A percentile compares a stretch with the other conserved stretches of the same genome.
Conservation (phyloP, 2,797 vertebrate species). For the Tiaroga cobitis region DNA sequence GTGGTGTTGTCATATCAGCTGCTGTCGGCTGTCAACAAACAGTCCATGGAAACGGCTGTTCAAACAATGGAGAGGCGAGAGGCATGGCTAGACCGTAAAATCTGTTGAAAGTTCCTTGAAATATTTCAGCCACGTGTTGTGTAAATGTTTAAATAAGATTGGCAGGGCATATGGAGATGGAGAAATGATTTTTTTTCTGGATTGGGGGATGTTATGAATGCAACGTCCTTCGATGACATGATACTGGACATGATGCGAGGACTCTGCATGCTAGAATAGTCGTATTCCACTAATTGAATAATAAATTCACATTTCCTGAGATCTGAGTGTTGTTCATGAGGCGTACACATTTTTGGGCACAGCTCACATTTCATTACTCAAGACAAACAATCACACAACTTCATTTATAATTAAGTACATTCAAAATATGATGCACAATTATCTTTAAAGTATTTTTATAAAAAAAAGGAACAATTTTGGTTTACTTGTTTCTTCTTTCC, state of each 20-base stretch:
- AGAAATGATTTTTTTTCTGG: not conserved
- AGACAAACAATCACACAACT: not conserved
- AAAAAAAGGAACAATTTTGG: not conserved
- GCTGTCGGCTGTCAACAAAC: constrained; percentile 64
- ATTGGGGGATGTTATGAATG: not conserved
- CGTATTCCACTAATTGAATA: not conserved
- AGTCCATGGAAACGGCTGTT: constrained; percentile 63
- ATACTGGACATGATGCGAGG: not conserved
- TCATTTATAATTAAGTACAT: not conserved
- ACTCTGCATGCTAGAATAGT: not conserved
- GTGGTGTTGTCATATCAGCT: constrained; percentile 65
- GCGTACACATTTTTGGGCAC: not conserved
- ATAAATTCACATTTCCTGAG: not conserved
- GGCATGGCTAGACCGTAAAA: constrained; percentile 14
- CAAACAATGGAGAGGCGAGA: constrained; percentile 55
- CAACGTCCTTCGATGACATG: not conserved
- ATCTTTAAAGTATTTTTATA: not conserved
- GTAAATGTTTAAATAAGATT: constrained; percentile 52
- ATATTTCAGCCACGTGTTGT: constrained; percentile 37
- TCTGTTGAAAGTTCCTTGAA: constrained; percentile 31
- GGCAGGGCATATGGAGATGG: constrained; percentile 44
- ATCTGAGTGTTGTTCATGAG: not conserved
- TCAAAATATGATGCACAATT: not conserved
- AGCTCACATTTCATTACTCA: not conserved
- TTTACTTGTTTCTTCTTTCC: constrained; percentile 15